Evolutionary conservation across 2,888 invertebrate species (phyloP), one percentile per base, ranked within the genome.

Genomic region (Spodoptera picta): DNA sequence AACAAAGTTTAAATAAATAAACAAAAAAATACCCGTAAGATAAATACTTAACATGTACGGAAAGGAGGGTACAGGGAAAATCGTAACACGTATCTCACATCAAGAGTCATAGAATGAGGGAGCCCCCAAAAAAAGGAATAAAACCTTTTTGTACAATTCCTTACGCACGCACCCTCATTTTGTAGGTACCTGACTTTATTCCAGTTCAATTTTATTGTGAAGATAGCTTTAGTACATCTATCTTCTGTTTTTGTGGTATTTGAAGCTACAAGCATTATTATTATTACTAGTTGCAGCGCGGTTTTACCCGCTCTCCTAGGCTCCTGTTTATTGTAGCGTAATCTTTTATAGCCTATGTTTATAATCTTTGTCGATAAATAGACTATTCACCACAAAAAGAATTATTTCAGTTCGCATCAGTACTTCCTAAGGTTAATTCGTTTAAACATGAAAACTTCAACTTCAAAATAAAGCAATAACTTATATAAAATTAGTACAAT

Each of bases 41-140:
- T 65, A 70, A 64, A 69, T 55, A 65, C 51, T 48, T 41, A 61
- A 36, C 67, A 52, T 54, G 47, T 60, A 64, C 45, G 36, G 48
- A 64, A 69, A 58, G 31, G 54, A 27, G 57, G 46, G 55, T 62
- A 46, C 55, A 55, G n/a, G 54, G 69, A 65, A 65, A 66, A 76
- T 76, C 76, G 77, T 69, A 52, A 73, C 73, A 73, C 77, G 72
- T 73, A 73, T 66, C 69, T 75, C 61, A 61, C 62, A 76, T 75
- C 75, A 73, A 65, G 57, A 50, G 50, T 48, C 60, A 55, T 64
- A 57, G 42, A 61, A 73, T 56, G 57, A 36, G 70, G 44, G 56
- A 73, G 63, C 73, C 7, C 31, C 36, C 61, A 51, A 72, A 73
- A 61, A 64, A 56, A 50, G 60, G 50, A 53, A 46, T 50, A 60